Conservation (phyloP, 2,113 vertebrate genomes). For the Astur gentilis region DNA sequence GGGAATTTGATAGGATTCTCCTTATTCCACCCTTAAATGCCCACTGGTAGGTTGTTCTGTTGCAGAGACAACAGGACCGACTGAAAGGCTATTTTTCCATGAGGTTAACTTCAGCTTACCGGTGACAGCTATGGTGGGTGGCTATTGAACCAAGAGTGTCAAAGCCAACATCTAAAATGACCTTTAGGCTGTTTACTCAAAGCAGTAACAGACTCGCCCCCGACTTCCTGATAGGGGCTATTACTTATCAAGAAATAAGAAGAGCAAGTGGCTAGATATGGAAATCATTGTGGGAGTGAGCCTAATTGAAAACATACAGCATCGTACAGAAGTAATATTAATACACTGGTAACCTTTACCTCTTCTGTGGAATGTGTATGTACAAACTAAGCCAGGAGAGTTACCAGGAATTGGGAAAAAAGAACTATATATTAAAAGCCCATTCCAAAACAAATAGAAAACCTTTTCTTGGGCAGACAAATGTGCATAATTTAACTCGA, state of each 20-base stretch:
- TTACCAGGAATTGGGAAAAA: not conserved
- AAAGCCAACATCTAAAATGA: slow-evolving; percentile 59
- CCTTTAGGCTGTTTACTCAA: slow-evolving; percentile 67
- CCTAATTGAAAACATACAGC: slow-evolving; percentile 25
- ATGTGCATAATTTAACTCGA: not conserved
- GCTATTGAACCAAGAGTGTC: slow-evolving; percentile 46
- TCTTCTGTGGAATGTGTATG: slow-evolving; percentile 18
- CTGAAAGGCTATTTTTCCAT: slow-evolving; percentile 26
- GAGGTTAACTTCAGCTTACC: not conserved
- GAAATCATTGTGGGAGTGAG: slow-evolving; percentile 65
- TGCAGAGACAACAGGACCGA: not conserved
- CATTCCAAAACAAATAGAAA: not conserved
- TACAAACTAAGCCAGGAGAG: not conserved
- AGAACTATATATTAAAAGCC: not conserved
- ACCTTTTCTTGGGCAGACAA: not conserved
- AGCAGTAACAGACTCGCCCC: slow-evolving; percentile 59
- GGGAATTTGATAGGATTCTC: not conserved
- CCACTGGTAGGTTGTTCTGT: not conserved
- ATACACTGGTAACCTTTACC: not conserved
- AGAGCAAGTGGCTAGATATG: slow-evolving; percentile 57
- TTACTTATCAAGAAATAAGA: slow-evolving; percentile 60
- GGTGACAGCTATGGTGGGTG: slow-evolving; percentile 34
- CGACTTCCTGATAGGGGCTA: slow-evolving; percentile 60
- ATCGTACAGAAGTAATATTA: not conserved
- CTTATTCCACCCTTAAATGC: not conserved